Percentiles rank a stretch among this genome's conserved stretches.
Evolutionary conservation across 2,888 invertebrate genomes (phyloP).

Genomic region (Philonicus albiceps): DNA sequence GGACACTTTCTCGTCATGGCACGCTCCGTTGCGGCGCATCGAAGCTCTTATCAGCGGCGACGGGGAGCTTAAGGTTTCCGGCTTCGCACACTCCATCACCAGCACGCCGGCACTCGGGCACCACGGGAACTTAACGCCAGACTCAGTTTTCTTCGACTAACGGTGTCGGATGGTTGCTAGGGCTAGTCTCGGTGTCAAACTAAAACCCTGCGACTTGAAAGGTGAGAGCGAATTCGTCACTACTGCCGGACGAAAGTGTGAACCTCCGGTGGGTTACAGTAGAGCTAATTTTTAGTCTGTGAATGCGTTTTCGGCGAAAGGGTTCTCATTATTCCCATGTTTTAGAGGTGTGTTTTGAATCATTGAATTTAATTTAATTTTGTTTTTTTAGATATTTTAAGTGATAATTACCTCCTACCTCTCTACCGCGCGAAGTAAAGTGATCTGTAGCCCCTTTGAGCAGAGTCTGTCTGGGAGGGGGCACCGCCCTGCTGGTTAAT

Average conservation of each 20-base stretch:
- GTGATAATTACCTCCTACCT: not conserved
- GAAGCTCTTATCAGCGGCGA: not conserved
- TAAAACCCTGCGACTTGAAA: not conserved
- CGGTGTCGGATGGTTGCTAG: not conserved
- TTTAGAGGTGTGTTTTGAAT: not conserved
- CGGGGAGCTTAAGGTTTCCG: not conserved
- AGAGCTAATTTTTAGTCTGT: not conserved
- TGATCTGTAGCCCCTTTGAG: not conserved
- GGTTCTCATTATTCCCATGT: not conserved
- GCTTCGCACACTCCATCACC: not conserved
- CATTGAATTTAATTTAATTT: not conserved
- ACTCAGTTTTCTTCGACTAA: not conserved
- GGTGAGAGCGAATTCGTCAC: not conserved
- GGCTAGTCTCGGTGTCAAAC: not conserved
- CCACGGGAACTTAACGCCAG: not conserved
- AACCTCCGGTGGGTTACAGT: not conserved
- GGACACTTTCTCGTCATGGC: not conserved
- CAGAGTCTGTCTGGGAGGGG: not conserved
- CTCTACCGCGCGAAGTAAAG: not conserved
- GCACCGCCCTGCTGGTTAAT: not conserved
- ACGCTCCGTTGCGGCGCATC: not conserved
- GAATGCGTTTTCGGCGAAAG: not conserved
- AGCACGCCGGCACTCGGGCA: not conserved
- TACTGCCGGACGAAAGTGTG: not conserved
- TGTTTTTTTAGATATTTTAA: not conserved